A percentile compares a stretch with the other conserved stretches of the same genome.
phyloP scores from a whole-genome alignment of 2,888 invertebrate species.

The Eilema griseolum region DNA sequence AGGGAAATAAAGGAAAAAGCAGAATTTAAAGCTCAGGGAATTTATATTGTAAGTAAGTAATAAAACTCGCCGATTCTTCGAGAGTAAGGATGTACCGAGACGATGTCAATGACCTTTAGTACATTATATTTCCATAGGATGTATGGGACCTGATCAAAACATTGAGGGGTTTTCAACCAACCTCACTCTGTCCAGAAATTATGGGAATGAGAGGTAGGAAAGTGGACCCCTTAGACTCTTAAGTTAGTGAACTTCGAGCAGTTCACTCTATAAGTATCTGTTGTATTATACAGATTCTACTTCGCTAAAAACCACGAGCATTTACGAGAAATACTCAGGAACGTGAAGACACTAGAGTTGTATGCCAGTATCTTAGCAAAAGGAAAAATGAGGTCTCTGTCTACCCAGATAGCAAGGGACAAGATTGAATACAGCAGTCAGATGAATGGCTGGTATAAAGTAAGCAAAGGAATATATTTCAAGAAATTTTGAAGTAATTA shows the following conservation, averaged over 20 bases:
- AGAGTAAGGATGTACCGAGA: constrained; percentile 14
- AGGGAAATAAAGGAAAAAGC: constrained; percentile 22
- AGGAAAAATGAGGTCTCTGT: background rate
- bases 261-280: no score
- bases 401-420: background rate
- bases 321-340: no score
- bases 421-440: background rate
- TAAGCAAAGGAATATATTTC: background rate
- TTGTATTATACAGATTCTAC: no score
- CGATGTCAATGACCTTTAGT: constrained; percentile 29
- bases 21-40: constrained; percentile 30
- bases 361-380: background rate
- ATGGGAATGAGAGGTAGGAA: no score
- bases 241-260: no score
- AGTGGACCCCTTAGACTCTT: no score
- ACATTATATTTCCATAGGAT: background rate
- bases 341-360: background rate
- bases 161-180: no score
- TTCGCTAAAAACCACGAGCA: no score
- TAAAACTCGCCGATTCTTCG: constrained; percentile 17
- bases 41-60: constrained; percentile 34
- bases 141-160: no score
- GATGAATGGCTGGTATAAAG: background rate
- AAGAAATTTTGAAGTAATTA: background rate
- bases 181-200: no score